Evolutionary conservation across 2,113 vertebrate genomes (phyloP).

Genomic region (Corvus moneduloides): DNA sequence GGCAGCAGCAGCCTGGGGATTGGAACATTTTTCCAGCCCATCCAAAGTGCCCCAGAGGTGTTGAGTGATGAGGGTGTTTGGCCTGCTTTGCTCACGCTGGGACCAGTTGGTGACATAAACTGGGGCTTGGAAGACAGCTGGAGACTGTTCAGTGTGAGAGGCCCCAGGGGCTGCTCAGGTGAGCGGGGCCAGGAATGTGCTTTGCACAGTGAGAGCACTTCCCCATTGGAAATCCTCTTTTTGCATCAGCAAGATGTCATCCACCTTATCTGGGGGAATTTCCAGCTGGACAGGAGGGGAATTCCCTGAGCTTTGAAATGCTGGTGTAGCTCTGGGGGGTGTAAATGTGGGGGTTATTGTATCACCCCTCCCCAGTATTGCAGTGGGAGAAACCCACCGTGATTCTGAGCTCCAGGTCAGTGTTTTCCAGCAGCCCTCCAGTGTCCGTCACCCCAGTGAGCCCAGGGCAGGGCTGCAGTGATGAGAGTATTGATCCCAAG

Average conservation of each 20-base stretch:
- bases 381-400: neutral
- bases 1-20: fast-evolving
- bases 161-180: neutral
- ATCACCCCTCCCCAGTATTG: neutral
- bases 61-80: neutral
- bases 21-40: neutral
- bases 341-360: neutral
- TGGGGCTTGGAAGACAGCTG: neutral
- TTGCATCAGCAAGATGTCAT: too few species aligned
- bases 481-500: neutral
- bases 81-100: fast-evolving
- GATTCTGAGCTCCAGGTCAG: neutral
- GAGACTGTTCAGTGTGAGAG: neutral
- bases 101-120: neutral
- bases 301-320: neutral
- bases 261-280: neutral
- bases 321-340: neutral
- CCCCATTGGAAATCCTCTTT: neutral
- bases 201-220: neutral
- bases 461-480: neutral
- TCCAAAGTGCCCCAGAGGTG: neutral
- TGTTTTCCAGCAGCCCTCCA: neutral
- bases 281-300: neutral
- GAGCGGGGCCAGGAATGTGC: neutral
- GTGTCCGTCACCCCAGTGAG: neutral